These are phyloP conservation scores for Patella pellucida DNA, from an alignment of 2,888 invertebrate genomes.

Conservation along the genomic window DNA sequence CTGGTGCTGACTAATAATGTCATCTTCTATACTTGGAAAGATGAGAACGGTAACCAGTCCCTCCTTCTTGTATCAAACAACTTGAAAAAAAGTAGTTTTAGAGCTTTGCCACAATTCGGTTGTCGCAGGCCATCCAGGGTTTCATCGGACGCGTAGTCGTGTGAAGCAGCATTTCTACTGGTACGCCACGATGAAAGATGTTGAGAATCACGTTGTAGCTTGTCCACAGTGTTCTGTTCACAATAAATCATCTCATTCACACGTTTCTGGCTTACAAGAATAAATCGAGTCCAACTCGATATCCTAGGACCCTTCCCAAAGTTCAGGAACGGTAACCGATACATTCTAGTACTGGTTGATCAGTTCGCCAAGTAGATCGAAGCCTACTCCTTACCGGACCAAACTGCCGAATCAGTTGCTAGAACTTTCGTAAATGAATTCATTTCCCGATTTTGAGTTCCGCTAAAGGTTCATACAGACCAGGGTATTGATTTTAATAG, in stretches of 20 bases:
- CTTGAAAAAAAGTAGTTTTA: background rate
- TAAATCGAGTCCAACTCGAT: constrained; percentile 39
- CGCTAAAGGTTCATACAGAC: constrained; percentile 13
- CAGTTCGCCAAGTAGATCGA: constrained; percentile 30
- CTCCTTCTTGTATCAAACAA: no score
- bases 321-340: constrained; percentile 25
- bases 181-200: constrained; percentile 15
- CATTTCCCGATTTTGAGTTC: constrained; percentile 29
- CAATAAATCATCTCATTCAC: constrained; percentile 27
- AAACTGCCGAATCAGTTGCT: constrained; percentile 29
- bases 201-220: constrained; percentile 21
- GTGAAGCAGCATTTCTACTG: constrained; percentile 29
- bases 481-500: constrained; percentile 22
- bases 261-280: constrained; percentile 72
- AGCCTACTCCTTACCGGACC: constrained; percentile 19
- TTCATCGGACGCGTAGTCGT: constrained; percentile 25
- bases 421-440: constrained; percentile 22
- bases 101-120: background rate
- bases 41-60: no score
- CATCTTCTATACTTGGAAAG: no score
- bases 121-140: constrained; percentile 31
- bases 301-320: constrained; percentile 32
- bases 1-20: no score
- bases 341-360: constrained; percentile 31
- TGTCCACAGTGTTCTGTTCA: constrained; percentile 26